Conservation (phyloP, 2,797 vertebrate species). For the Hafferia zeledoni region DNA sequence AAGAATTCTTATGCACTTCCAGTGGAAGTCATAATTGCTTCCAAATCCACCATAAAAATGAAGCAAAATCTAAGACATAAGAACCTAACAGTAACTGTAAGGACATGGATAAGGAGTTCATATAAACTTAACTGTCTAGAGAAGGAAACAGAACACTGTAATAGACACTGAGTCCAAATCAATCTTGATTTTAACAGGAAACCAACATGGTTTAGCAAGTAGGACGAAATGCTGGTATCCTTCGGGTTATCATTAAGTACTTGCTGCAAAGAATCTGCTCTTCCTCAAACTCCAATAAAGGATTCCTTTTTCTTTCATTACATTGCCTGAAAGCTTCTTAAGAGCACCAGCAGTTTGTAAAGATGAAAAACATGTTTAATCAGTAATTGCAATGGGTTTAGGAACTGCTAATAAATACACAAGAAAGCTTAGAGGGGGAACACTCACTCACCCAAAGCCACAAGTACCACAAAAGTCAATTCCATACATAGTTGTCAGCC, state of each 20-base stretch:
- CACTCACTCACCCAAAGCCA: background rate
- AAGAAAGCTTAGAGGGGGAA: background rate
- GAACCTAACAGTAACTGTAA: background rate
- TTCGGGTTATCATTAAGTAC: slow-evolving; percentile 22
- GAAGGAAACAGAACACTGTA: background rate
- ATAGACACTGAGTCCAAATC: background rate
- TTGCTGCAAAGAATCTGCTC: slow-evolving; percentile 19
- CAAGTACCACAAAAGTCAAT: background rate
- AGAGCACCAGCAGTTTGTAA: slow-evolving; percentile 55
- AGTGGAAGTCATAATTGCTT: background rate
- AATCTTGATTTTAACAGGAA: slow-evolving; percentile 47
- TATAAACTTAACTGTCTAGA: background rate
- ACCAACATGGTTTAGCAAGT: background rate
- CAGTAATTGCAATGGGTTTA: slow-evolving; percentile 61
- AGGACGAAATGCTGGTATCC: background rate
- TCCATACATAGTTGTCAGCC: background rate
- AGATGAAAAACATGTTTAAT: slow-evolving; percentile 65
- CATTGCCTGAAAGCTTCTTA: slow-evolving; percentile 66
- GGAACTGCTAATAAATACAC: slow-evolving; percentile 64
- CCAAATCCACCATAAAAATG: background rate
- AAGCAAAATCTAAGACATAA: background rate
- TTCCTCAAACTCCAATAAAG: slow-evolving; percentile 55
- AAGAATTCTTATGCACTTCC: background rate
- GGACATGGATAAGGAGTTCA: background rate
- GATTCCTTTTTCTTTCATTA: slow-evolving; percentile 56